Evolutionary conservation across 1,140 invertebrate species (phyloP).

Genomic region (Bemisia tabaci): DNA sequence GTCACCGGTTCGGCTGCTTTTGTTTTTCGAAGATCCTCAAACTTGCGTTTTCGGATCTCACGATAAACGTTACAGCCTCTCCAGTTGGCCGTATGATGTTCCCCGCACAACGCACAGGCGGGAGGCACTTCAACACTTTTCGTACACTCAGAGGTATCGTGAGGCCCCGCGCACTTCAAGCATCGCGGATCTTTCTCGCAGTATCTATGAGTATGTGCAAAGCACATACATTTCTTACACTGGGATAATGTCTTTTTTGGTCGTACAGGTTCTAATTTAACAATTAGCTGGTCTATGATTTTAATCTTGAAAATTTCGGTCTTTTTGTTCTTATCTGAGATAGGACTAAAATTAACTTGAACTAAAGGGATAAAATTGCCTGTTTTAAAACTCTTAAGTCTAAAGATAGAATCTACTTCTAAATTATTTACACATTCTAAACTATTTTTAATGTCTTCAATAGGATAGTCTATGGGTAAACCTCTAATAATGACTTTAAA

Average conservation of each 20-base stretch:
- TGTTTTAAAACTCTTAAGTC: conserved; percentile 16
- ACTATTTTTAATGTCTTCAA: conserved; percentile 21
- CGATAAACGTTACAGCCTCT: conserved; percentile 25
- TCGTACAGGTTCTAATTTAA: conserved; percentile 24
- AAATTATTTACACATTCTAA: neutral
- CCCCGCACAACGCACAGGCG: conserved; percentile 16
- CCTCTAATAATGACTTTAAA: no score
- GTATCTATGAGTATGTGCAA: conserved; percentile 10
- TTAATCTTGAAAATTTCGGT: no score
- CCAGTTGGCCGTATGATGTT: conserved; percentile 29
- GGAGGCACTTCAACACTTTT: conserved; percentile 2
- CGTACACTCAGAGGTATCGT: conserved; percentile 5
- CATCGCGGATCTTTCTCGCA: conserved; percentile 6
- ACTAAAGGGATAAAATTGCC: conserved; percentile 27
- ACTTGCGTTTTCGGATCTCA: conserved; percentile 16
- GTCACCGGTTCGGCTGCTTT: no score
- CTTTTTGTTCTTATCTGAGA: conserved; percentile 27
- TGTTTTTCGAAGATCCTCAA: no score
- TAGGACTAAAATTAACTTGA: conserved; percentile 26
- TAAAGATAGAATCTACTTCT: neutral
- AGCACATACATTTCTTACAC: conserved; percentile 26
- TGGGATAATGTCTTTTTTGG: conserved; percentile 23
- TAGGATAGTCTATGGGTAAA: no score
- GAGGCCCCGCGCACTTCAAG: neutral
- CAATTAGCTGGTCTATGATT: conserved; percentile 20